A percentile compares a stretch with the other conserved stretches of the same genome.
Evolutionary conservation across 2,888 invertebrate genomes (phyloP).

Genomic region (Tineola bisselliella): DNA sequence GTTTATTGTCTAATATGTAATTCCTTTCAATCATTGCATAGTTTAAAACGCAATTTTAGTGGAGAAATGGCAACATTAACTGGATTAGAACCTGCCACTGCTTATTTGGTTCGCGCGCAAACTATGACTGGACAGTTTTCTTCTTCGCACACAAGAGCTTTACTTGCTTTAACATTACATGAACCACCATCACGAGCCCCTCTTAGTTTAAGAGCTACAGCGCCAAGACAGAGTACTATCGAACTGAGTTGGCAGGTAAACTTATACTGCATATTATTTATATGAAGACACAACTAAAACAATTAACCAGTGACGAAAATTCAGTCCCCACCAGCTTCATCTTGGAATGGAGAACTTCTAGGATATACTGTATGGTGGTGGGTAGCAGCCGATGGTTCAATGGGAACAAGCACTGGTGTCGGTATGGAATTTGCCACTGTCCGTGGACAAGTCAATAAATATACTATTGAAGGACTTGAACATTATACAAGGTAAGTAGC

Average conservation of each 20-base stretch:
- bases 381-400: slow-evolving; percentile 50
- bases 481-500: slow-evolving; percentile 75
- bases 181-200: slow-evolving; percentile 57
- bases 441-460: slow-evolving; percentile 76
- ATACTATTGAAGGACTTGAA: slow-evolving; percentile 74
- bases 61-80: slow-evolving; percentile 52
- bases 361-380: slow-evolving; percentile 82
- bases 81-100: slow-evolving; percentile 54
- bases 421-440: slow-evolving; percentile 73
- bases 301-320: not conserved
- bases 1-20: not conserved
- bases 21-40: not conserved
- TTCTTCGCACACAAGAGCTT: slow-evolving; percentile 52
- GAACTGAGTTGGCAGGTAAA: slow-evolving; percentile 57
- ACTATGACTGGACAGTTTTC: slow-evolving; percentile 57
- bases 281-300: not conserved
- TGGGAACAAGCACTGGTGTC: slow-evolving; percentile 44
- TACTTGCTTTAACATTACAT: slow-evolving; percentile 51
- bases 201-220: slow-evolving; percentile 45
- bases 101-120: slow-evolving; percentile 51
- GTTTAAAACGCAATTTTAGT: slow-evolving; percentile 22
- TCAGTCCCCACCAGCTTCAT: slow-evolving; percentile 73
- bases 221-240: slow-evolving; percentile 45
- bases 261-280: not conserved
- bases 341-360: slow-evolving; percentile 80